Evolutionary conservation across 2,797 vertebrate genomes (phyloP), one percentile per base, ranked within the genome.

Genomic region (Pseudochirops cupreus): DNA sequence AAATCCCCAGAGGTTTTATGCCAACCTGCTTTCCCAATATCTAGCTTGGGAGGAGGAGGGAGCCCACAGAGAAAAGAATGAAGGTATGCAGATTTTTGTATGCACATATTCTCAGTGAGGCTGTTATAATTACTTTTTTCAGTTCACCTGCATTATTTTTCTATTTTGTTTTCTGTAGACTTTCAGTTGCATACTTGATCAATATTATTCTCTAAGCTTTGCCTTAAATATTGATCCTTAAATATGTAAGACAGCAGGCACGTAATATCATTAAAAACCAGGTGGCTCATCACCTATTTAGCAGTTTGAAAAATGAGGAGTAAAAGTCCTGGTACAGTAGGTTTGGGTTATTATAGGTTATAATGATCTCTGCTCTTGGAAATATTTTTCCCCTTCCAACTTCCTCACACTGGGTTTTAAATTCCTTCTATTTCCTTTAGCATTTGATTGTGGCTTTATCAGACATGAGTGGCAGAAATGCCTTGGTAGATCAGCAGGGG

Each of bases 341-440:
- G 13, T 62, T 0, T 29, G 52, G 62, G 29, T 91, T 55, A 56
- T 53, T 54, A 31, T 24, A 89, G 93, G 89, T 56, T 39, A 31
- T 9, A 91, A 92, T 12, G 56, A 33, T 4, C 28, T 11, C 26
- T 62, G 10, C 9, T 91, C 52, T 97, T 96, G 91, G 94, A 0
- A 93, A 91, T 62, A 95, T 90, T 94, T 90, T 33, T 62, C 50
- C 91, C 94, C 93, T n/a, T 59, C 91, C 92, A 92, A 67, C 91
- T 94, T 94, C 62, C 90, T 93, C 9, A n/a, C 62, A 55, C 0
- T 58, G 33, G 0, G 89, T 54, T 96, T 95, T 93, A 96, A 58
- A 53, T 56, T 82, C 57, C 39, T 95, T 94, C 74, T 91, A n/a
- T 91, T 21, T 92, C 29, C 26, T 52, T 91, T 67, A 53, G 13